phyloP scores from a whole-genome alignment of 1,140 invertebrate genomes.

The Lordiphosa mommai region DNA sequence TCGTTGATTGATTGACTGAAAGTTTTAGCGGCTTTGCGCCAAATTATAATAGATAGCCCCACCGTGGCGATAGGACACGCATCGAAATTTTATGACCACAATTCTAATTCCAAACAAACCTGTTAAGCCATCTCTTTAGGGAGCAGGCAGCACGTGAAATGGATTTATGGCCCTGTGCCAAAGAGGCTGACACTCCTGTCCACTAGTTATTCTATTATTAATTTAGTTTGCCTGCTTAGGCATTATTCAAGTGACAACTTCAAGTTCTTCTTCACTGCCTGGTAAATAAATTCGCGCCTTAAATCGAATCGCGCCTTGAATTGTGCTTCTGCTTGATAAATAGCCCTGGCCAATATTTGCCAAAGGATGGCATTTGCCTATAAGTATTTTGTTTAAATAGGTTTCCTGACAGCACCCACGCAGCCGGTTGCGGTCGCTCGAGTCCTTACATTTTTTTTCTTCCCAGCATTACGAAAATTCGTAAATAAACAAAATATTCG shows the following conservation, averaged over 20 bases:
- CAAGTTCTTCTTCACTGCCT: constrained; percentile 13
- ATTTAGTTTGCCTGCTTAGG: constrained; percentile 22
- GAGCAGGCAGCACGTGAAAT: constrained; percentile 52
- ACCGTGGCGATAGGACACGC: constrained; percentile 55
- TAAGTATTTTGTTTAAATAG: constrained; percentile 76
- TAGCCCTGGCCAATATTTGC: constrained; percentile 58
- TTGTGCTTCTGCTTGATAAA: constrained; percentile 26
- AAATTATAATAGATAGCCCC: constrained; percentile 66
- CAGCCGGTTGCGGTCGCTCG: constrained; percentile 8
- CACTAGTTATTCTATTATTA: constrained; percentile 25
- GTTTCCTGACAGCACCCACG: constrained; percentile 40
- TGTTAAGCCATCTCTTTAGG: not conserved
- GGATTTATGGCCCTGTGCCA: constrained; percentile 60
- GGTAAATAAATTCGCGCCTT: constrained; percentile 46
- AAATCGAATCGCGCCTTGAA: constrained; percentile 24
- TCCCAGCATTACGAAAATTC: constrained; percentile 52
- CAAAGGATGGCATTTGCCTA: constrained; percentile 70
- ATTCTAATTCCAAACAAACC: constrained; percentile 1
- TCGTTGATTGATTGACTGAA: constrained; percentile 74
- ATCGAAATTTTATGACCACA: constrained; percentile 66
- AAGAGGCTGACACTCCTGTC: constrained; percentile 22
- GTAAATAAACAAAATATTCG: constrained; percentile 70
- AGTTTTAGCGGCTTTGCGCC: constrained; percentile 67
- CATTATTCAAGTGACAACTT: constrained; percentile 39
- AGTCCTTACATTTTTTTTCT: constrained; percentile 1